These are phyloP conservation scores for Cataglyphis hispanica DNA, from an alignment of 1,140 invertebrate genomes.

Conservation along the genomic window DNA sequence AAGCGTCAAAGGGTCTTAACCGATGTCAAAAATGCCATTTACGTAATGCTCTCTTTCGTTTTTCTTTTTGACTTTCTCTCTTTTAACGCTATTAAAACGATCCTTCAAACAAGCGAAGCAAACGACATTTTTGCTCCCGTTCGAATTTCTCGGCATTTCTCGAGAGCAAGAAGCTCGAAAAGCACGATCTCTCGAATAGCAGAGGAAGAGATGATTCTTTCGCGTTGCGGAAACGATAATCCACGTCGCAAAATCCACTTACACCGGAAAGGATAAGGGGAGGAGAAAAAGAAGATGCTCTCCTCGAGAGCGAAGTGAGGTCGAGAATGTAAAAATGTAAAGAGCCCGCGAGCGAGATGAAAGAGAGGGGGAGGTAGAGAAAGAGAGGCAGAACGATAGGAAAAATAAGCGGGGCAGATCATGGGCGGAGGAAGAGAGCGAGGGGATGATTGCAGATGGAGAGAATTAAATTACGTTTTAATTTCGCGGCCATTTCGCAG, in stretches of 20 bases:
- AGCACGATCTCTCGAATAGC: conserved; percentile 12
- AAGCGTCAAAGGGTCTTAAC: neutral
- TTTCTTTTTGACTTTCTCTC: too few relatives aligned
- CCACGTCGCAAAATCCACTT: conserved; percentile 74
- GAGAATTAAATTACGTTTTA: conserved; percentile 86
- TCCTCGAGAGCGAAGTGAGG: conserved; percentile 4
- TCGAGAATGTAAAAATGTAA: neutral
- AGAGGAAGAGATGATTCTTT: neutral
- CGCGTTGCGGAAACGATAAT: conserved; percentile 59
- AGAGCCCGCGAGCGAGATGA: conserved; percentile 56
- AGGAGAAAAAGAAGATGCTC: conserved; percentile 5
- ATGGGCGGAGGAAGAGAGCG: neutral
- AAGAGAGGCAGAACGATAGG: conserved; percentile 9
- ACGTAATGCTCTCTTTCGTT: too few relatives aligned
- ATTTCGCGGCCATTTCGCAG: conserved; percentile 83
- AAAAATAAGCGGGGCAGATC: neutral
- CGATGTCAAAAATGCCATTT: neutral
- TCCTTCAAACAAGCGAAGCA: neutral
- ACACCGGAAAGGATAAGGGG: conserved; percentile 55
- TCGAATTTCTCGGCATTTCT: neutral
- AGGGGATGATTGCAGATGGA: conserved; percentile 43
- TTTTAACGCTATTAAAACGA: neutral
- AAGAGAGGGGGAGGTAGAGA: conserved; percentile 54
- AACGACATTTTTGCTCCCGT: conserved; percentile 2
- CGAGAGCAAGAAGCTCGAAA: conserved; percentile 3